Conservation (phyloP, 2,888 invertebrate genomes). For the Brachyopa scutellaris region DNA sequence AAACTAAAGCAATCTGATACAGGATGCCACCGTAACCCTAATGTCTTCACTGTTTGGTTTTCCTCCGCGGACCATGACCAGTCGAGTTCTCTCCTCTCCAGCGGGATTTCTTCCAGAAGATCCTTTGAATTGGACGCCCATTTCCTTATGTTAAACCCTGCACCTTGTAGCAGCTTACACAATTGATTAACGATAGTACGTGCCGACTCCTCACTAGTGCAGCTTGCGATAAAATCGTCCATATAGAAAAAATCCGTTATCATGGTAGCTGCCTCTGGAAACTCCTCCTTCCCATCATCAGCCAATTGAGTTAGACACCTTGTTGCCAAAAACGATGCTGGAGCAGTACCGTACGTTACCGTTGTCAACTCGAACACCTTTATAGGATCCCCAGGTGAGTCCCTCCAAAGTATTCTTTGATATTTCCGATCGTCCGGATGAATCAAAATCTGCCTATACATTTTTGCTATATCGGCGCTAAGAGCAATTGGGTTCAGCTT, state of each 20-base stretch:
- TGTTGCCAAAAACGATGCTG: slow-evolving; percentile 51
- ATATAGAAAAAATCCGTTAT: slow-evolving; percentile 18
- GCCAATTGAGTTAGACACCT: slow-evolving; percentile 21
- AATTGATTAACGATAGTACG: not conserved
- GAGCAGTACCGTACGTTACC: slow-evolving; percentile 50
- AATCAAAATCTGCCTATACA: slow-evolving; percentile 62
- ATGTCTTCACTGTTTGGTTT: slow-evolving; percentile 6
- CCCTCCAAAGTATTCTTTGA: slow-evolving; percentile 64
- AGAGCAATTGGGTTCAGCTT: slow-evolving; percentile 44
- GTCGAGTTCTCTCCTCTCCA: slow-evolving; percentile 13
- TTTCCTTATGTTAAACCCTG: slow-evolving; percentile 37
- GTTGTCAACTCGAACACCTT: slow-evolving; percentile 58
- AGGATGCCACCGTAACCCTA: not conserved
- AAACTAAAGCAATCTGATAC: slow-evolving; percentile 12
- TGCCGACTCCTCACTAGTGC: not conserved
- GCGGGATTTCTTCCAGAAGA: not conserved
- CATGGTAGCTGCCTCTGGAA: not conserved
- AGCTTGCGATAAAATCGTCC: slow-evolving; percentile 41
- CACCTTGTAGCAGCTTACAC: not conserved
- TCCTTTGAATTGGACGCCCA: slow-evolving; percentile 32
- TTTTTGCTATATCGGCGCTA: slow-evolving; percentile 68
- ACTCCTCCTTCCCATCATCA: not conserved
- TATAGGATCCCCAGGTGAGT: slow-evolving; percentile 15
- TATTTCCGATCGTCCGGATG: slow-evolving; percentile 40
- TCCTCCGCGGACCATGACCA: slow-evolving; percentile 2